Conservation (phyloP, 1,140 invertebrate genomes). For the Pomacea maculata region DNA sequence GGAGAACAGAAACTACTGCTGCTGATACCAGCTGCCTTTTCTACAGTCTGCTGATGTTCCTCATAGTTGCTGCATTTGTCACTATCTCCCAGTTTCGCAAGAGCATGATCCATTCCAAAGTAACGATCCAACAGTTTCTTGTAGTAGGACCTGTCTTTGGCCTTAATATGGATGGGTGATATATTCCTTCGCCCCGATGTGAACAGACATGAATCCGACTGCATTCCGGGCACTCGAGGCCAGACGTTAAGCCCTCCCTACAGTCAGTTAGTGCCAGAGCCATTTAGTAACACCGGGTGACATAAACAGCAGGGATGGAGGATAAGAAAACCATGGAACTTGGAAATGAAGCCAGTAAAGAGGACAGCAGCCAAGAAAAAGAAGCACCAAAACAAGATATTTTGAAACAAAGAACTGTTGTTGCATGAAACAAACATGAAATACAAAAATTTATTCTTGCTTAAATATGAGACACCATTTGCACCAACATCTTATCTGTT, state of each 20-base stretch:
- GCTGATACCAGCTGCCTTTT: background rate
- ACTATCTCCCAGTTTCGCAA: conserved; percentile 43
- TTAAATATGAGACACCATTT: too few relatives aligned
- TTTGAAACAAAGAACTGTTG: too few relatives aligned
- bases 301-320: too few relatives aligned
- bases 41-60: background rate
- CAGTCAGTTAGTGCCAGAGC: too few relatives aligned
- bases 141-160: conserved; percentile 59
- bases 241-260: background rate
- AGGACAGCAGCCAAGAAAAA: too few relatives aligned
- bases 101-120: conserved; percentile 57
- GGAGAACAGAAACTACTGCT: conserved; percentile 1
- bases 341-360: too few relatives aligned
- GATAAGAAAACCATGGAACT: too few relatives aligned
- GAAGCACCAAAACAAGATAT: too few relatives aligned
- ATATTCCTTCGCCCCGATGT: background rate
- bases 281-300: too few relatives aligned
- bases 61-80: background rate
- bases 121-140: conserved; percentile 59
- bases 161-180: conserved; percentile 35
- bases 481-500: too few relatives aligned
- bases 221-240: background rate
- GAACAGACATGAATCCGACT: background rate
- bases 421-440: too few relatives aligned
- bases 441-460: too few relatives aligned